Percentiles rank a stretch among this genome's conserved stretches.
Conservation (phyloP, 2,113 vertebrate genomes). For the Mesoclemmys tuberculata region DNA sequence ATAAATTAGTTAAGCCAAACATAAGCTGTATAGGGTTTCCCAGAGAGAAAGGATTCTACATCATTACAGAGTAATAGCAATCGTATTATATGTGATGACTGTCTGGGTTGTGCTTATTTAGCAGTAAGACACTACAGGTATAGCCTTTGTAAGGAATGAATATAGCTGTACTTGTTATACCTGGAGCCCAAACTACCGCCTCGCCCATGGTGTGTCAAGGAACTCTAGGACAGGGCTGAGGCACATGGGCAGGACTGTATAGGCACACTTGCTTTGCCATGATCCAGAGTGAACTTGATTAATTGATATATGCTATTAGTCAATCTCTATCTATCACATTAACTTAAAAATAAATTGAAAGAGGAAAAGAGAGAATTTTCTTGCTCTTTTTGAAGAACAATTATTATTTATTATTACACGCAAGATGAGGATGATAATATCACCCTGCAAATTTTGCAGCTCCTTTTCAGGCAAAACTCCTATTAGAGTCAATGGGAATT, state of each 20-base stretch:
- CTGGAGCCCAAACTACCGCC: background rate
- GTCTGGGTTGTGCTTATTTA: background rate
- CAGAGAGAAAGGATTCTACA: background rate
- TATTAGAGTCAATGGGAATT: background rate
- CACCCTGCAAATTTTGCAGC: background rate
- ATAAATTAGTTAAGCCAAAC: background rate
- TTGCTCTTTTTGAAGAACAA: background rate
- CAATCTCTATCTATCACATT: fast-evolving
- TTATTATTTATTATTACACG: background rate
- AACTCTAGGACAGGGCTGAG: background rate
- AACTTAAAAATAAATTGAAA: background rate
- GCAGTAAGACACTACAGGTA: background rate
- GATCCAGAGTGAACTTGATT: background rate
- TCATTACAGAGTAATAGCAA: background rate
- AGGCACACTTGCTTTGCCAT: background rate
- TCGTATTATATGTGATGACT: background rate
- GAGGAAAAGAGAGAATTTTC: background rate
- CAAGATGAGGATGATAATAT: background rate
- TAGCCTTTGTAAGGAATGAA: background rate
- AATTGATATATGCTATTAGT: background rate
- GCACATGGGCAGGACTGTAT: fast-evolving
- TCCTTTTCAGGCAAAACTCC: background rate
- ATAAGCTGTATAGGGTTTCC: background rate
- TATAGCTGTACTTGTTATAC: background rate
- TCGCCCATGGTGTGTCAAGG: background rate